Conservation (phyloP, 2,888 invertebrate genomes). For the Achlya flavicornis region DNA sequence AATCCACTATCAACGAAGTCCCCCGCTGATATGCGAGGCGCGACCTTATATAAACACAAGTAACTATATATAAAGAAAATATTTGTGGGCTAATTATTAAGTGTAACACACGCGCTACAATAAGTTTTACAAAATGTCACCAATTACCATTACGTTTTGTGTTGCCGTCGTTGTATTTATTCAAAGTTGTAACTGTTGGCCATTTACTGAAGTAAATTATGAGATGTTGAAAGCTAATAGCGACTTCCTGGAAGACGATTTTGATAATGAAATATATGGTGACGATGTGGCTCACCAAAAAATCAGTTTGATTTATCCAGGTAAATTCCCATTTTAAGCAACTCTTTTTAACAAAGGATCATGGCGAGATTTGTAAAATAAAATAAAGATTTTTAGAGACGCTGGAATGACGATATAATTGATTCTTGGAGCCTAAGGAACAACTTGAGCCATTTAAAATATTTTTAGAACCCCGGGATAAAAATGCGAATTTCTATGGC, state of each 20-base stretch:
- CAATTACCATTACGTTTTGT: background rate
- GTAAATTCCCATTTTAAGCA: constrained; percentile 27
- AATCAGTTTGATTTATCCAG: constrained; percentile 57
- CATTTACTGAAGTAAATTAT: constrained; percentile 23
- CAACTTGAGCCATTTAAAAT: no score
- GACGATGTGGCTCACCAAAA: constrained; percentile 24
- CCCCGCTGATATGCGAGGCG: background rate
- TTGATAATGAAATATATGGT: constrained; percentile 14
- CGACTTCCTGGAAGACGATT: constrained; percentile 11
- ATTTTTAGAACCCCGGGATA: no score
- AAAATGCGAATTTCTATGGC: no score
- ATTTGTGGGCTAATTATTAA: background rate
- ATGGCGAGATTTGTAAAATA: no score
- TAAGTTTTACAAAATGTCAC: constrained; percentile 10
- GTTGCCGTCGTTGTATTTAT: constrained; percentile 14
- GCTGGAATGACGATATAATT: no score
- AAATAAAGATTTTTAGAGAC: no score
- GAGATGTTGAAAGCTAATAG: constrained; percentile 9
- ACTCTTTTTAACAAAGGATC: no score
- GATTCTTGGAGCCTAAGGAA: no score
- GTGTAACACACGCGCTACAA: background rate
- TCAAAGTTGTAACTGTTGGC: constrained; percentile 15
- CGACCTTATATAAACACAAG: constrained; percentile 2
- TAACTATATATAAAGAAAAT: constrained; percentile 1
- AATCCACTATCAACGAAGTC: background rate